Percentiles rank a stretch among this genome's conserved stretches.
phyloP scores from a whole-genome alignment of 2,113 vertebrate species.

The Amia ocellicauda region DNA sequence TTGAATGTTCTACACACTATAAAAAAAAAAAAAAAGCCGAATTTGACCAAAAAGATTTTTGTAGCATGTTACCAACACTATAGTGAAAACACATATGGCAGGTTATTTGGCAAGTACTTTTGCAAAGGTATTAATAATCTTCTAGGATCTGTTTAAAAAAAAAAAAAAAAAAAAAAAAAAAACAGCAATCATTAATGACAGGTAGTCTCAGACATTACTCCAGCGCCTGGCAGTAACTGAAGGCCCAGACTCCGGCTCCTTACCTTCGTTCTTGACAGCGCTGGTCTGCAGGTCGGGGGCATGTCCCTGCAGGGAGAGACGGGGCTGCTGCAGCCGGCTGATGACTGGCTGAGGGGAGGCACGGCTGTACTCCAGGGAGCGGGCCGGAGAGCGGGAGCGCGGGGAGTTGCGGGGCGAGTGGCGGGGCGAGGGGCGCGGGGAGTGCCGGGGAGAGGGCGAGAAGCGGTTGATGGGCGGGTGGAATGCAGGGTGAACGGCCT shows the following conservation, averaged over 20 bases:
- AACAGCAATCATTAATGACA: too few relatives aligned
- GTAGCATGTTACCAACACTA: too few relatives aligned
- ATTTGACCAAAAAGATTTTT: too few relatives aligned
- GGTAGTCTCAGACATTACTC: too few relatives aligned
- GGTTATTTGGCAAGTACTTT: too few relatives aligned
- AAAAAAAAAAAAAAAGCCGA: too few relatives aligned
- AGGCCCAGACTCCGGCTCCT: constrained; percentile 8
- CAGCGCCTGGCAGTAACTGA: too few relatives aligned
- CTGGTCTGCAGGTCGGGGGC: constrained; percentile 84
- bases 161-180: too few relatives aligned
- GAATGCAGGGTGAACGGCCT: constrained; percentile 76
- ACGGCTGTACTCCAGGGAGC: constrained; percentile 84
- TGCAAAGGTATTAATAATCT: too few relatives aligned
- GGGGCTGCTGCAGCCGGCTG: constrained; percentile 92
- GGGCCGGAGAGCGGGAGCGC: constrained; percentile 88
- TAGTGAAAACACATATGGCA: too few relatives aligned
- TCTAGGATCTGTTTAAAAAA: too few relatives aligned
- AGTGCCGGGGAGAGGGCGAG: constrained; percentile 89
- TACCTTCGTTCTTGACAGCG: constrained; percentile 94
- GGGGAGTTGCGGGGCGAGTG: constrained; percentile 86
- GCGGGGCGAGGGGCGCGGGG: constrained; percentile 86
- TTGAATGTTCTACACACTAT: too few relatives aligned
- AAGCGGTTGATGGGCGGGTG: constrained; percentile 84
- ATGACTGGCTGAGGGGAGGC: constrained; percentile 90
- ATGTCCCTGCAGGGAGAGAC: constrained; percentile 91